phyloP scores from a whole-genome alignment of 1,140 invertebrate genomes.

The Cherax quadricarinatus region DNA sequence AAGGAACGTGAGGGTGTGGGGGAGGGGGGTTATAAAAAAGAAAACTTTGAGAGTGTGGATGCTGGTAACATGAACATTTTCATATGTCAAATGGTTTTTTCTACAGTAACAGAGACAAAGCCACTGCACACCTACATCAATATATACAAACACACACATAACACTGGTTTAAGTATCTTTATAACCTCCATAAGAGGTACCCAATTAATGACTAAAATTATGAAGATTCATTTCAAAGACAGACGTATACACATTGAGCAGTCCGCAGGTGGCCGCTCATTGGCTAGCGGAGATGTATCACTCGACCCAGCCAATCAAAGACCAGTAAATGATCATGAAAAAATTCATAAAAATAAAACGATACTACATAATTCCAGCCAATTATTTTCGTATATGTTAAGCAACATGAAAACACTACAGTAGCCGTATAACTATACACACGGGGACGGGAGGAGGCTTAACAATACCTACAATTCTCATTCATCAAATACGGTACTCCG shows the following conservation, averaged over 20 bases:
- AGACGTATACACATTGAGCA: slow-evolving; percentile 28
- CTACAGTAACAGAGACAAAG: slow-evolving; percentile 35
- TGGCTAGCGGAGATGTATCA: slow-evolving; percentile 10
- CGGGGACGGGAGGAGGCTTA: slow-evolving; percentile 45
- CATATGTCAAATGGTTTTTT: not conserved
- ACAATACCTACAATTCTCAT: not conserved
- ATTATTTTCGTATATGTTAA: slow-evolving; percentile 44
- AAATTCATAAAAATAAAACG: slow-evolving; percentile 14
- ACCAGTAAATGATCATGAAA: slow-evolving; percentile 2
- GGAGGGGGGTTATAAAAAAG: not conserved
- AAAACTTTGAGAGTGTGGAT: not conserved
- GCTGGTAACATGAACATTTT: not conserved
- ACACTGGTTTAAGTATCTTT: slow-evolving; percentile 3
- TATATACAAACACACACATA: slow-evolving; percentile 60
- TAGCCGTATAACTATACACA: slow-evolving; percentile 52
- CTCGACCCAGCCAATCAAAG: slow-evolving; percentile 27
- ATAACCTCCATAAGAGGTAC: not conserved
- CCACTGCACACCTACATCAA: slow-evolving; percentile 46
- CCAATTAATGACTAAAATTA: slow-evolving; percentile 14
- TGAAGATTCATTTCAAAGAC: not conserved
- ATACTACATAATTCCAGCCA: slow-evolving; percentile 29
- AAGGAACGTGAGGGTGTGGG: not conserved
- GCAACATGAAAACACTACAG: slow-evolving; percentile 56
- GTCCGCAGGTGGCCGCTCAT: slow-evolving; percentile 32
- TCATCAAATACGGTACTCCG: not conserved